Base-by-base conservation (phyloP, 2,113 vertebrate species). In the Paradisaea rubra region DNA sequence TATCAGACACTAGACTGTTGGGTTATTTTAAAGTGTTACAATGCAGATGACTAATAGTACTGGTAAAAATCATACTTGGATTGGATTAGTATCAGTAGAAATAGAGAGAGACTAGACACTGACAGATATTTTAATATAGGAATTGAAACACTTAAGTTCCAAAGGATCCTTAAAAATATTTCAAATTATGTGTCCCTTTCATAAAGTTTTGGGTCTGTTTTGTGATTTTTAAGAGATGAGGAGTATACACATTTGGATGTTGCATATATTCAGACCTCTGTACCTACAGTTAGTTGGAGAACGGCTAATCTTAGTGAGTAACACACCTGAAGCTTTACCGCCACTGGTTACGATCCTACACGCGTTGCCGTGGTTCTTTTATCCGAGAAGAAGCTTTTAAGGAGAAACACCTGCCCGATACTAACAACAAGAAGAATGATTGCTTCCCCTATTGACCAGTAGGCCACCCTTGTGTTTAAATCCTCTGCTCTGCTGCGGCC, bases 381-480 rank as follows among this genome's bases (percentile, higher is more conserved):
- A 98, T 99, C 99, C 0, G 99, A 99, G 98, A 99, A 99, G 97
- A 99, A 99, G 95, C 99, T 99, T 96, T 99, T 98, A 50, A 99
- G 98, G 74, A 99, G 98, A 50, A 99, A 98, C 7, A 99, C 99
- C 97, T 99, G 99, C 97, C 99, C 99, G 13, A 99, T 98, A 97
- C 99, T 99, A 96, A 99, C 99, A 53, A 99, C 99, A 81, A 99
- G 97, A 57, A 99, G 98, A 93, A 99, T 99, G 89, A 99, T 96
- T 50, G 99, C 99, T 97, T 99, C 99, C 28, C 99, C 99, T 44
- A 99, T 97, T 28, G 99, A 99, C 99, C 99, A 99, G 86, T 99
- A 99, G 20, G 99, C 99, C 73, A 99, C 99, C 57, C 99, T 98
- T 1, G 99, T 99, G 91, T 99, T 99, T 53, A 99, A 98, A 97